Percentiles rank a stretch among this genome's conserved stretches.
phyloP scores from a whole-genome alignment of 2,113 vertebrate genomes.

The Trematomus loennbergii region DNA sequence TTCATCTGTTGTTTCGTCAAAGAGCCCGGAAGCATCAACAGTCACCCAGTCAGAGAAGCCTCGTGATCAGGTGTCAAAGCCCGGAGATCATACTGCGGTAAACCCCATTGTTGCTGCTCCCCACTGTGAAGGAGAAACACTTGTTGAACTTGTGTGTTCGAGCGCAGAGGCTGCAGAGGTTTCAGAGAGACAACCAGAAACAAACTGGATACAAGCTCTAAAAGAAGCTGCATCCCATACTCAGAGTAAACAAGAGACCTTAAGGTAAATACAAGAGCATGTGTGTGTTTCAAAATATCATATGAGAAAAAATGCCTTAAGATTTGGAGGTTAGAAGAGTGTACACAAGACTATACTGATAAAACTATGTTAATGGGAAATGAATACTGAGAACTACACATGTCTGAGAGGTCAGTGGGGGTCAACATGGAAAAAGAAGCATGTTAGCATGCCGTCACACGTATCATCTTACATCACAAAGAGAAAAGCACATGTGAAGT shows the following conservation, averaged over 20 bases:
- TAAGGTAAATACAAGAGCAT: conserved; percentile 77
- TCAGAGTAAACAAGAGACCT: conserved; percentile 64
- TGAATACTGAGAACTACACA: background rate
- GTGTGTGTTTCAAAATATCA: conserved; percentile 12
- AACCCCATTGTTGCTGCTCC: background rate
- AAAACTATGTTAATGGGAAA: background rate
- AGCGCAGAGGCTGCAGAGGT: conserved; percentile 28
- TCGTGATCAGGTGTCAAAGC: too few relatives aligned
- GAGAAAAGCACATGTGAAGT: background rate
- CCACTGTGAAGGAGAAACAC: conserved; percentile 9
- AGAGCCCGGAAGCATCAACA: background rate
- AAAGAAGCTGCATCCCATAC: conserved; percentile 70
- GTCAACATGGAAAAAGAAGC: conserved; percentile 11
- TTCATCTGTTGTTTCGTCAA: conserved; percentile 21
- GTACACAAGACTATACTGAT: conserved; percentile 5
- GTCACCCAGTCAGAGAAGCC: conserved; percentile 19
- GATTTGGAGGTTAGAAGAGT: background rate
- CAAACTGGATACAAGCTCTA: conserved; percentile 78
- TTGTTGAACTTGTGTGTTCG: conserved; percentile 28
- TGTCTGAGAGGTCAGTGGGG: conserved; percentile 25
- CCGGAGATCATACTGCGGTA: background rate
- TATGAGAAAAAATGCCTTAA: background rate
- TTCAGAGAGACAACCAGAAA: conserved; percentile 52
- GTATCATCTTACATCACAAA: conserved; percentile 34
- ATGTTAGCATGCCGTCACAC: conserved; percentile 32